Base-by-base conservation (phyloP, 2,797 vertebrate genomes). In the Takifugu ocellatus region DNA sequence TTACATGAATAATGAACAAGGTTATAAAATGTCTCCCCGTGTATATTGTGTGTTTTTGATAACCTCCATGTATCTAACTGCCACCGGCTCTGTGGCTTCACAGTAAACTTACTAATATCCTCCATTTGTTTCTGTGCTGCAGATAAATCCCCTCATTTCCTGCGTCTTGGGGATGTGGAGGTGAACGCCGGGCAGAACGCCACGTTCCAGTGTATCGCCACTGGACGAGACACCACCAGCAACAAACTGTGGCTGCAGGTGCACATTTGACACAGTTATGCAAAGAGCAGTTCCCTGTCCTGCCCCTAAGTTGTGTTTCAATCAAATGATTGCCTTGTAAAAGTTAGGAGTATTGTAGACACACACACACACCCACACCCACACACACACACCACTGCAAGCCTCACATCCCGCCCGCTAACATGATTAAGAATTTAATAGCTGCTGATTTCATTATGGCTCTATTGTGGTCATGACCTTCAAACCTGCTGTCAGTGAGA, bases 241-340 rank as follows among this genome's bases (percentile, higher is more conserved):
- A 98, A 97, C 83, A 99, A 99, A 70, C 87, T 99, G 51, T 98
- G 96, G 96, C 91, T 99, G 15, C 97, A 99, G 96, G 97, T 98
- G 92, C 1, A 8, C 3, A 7, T 43, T 56, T 46, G 3, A 50
- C 25, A 56, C 17, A 1, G 29, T 59, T 16, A 7, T 5, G 33
- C 26, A 63, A 24, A 51, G 17, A 47, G 42, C n/a, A n/a, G 16
- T 43, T 33, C 12, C 27, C 8, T 29, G 27, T 29, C 8, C 3
- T 7, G 27, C 27, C 8, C 5, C 1, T 29, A 5, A 29, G 36
- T 42, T 1, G 36, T 42, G 14, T 9, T 45, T 45, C 15, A 45
- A 45, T 45, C 16, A 33, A 21, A 21, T 21, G 21, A 3, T 29
- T 29, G 27, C 6, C 5, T 6, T 5, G 27, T 29, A 29, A 29